Evolutionary conservation across 2,113 vertebrate genomes (phyloP).

Genomic region (Apteryx owenii): DNA sequence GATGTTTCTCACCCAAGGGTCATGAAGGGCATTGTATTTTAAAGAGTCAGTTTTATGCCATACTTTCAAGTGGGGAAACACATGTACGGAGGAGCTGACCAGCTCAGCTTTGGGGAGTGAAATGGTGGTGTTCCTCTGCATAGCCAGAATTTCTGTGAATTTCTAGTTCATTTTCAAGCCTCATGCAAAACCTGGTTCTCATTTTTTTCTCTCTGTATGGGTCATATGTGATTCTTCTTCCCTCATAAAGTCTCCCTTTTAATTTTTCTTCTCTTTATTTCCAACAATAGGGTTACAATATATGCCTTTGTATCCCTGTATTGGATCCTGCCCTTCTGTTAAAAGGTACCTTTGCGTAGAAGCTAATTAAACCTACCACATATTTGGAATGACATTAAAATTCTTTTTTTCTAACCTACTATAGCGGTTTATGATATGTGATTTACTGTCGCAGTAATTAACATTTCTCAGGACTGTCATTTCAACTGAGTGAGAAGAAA

Average conservation of each 20-base stretch:
- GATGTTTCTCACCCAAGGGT: background rate
- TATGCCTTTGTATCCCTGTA: background rate
- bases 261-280: background rate
- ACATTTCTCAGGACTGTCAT: slow-evolving; percentile 1
- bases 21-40: background rate
- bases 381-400: background rate
- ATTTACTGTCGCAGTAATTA: slow-evolving; percentile 21
- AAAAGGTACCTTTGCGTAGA: background rate
- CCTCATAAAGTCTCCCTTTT: background rate
- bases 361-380: background rate
- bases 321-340: slow-evolving; percentile 1
- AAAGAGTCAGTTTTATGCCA: rapidly evolving
- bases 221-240: background rate
- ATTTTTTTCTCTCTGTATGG: background rate
- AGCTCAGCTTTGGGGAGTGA: background rate
- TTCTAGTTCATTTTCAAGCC: background rate
- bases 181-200: background rate
- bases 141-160: background rate
- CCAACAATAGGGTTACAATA: background rate
- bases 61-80: background rate
- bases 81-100: background rate
- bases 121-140: background rate
- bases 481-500: slow-evolving; percentile 11
- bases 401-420: background rate
- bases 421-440: slow-evolving; percentile 13